These are phyloP conservation scores for Sarotherodon lohbergeri DNA, from an alignment of 2,113 vertebrate genomes.

Conservation along the genomic window DNA sequence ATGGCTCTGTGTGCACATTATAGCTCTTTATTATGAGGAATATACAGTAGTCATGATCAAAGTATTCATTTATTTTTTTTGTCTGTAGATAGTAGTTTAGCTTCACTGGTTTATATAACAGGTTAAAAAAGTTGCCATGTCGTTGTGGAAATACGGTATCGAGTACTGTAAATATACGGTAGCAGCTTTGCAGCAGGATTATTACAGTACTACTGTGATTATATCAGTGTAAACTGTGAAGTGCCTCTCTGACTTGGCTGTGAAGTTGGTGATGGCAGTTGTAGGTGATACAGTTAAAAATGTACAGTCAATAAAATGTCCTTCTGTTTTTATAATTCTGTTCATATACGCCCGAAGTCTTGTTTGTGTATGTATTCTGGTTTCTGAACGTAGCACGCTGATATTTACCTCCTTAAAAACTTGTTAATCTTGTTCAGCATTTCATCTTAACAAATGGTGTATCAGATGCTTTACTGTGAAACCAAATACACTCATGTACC, in stretches of 20 bases:
- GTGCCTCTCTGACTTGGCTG: neutral
- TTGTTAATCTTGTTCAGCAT: neutral
- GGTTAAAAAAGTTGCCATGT: neutral
- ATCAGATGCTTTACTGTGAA: neutral
- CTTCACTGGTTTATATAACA: neutral
- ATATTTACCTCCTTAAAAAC: neutral
- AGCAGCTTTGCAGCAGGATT: neutral
- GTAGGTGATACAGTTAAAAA: neutral
- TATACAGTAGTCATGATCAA: neutral
- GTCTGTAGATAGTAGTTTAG: neutral
- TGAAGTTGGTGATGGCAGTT: neutral
- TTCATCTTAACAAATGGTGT: neutral
- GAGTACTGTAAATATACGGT: conserved; percentile 10
- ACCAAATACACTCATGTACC: neutral
- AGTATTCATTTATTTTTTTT: neutral
- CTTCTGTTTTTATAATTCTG: neutral
- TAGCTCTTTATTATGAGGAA: neutral
- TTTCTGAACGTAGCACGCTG: neutral
- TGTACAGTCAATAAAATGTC: neutral
- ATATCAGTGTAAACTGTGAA: neutral
- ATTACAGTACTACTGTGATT: neutral
- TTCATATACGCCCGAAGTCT: neutral
- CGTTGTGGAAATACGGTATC: neutral
- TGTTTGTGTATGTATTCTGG: neutral
- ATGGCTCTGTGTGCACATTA: neutral